These are phyloP conservation scores for Piezodorus guildinii DNA, from an alignment of 1,140 invertebrate species.

Conservation along the genomic window DNA sequence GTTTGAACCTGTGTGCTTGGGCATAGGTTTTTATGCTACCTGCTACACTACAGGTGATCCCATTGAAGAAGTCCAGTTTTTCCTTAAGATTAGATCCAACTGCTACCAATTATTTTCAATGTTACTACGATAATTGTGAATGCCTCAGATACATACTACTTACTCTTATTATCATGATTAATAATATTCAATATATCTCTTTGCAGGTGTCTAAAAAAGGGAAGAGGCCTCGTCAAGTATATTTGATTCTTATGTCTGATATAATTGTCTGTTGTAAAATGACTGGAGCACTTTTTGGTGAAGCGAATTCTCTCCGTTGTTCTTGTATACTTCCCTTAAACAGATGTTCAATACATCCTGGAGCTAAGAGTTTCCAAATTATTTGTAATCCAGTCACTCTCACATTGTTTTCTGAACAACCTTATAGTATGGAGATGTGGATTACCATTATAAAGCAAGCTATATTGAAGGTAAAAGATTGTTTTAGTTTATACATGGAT, in stretches of 20 bases:
- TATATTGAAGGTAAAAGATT: conserved; percentile 37
- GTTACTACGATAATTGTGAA: not conserved
- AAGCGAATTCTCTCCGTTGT: conserved; percentile 37
- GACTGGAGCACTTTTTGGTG: conserved; percentile 29
- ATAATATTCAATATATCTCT: not conserved
- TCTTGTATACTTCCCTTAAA: conserved; percentile 46
- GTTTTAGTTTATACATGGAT: not conserved
- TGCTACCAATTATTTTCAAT: too few relatives aligned
- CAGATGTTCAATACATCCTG: conserved; percentile 44
- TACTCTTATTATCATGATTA: not conserved
- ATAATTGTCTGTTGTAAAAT: conserved; percentile 51
- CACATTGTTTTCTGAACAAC: conserved; percentile 43
- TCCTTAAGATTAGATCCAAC: too few relatives aligned
- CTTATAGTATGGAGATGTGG: conserved; percentile 42
- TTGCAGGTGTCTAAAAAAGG: conserved; percentile 24
- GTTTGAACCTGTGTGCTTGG: too few relatives aligned
- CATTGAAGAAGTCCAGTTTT: too few relatives aligned
- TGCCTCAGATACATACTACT: not conserved
- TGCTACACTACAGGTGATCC: too few relatives aligned
- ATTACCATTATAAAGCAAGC: conserved; percentile 41
- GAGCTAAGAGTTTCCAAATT: conserved; percentile 44
- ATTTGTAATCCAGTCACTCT: conserved; percentile 44
- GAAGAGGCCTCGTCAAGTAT: conserved; percentile 32
- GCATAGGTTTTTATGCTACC: too few relatives aligned
- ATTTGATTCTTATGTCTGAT: conserved; percentile 42